Evolutionary conservation across 2,797 vertebrate species (phyloP), one percentile per base, ranked within the genome.

Genomic region (Poecilia wingei): DNA sequence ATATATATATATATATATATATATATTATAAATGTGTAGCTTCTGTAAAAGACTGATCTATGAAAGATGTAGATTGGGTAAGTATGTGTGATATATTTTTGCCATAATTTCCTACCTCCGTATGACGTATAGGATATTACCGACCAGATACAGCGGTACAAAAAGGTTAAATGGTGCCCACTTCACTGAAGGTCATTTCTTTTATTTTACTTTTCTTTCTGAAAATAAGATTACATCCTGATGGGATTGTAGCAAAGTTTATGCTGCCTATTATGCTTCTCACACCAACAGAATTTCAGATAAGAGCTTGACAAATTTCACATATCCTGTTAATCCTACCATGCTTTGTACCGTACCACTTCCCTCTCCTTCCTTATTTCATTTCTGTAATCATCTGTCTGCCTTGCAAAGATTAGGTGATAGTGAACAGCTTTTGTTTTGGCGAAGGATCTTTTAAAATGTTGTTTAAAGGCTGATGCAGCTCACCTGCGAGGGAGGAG

Each of bases 241-340:
- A 88, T 85, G 84, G 73, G 85, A 84, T 90, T 83, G 86, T 87
- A 79, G 75, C 86, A 86, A 88, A 80, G 82, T 89, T 91, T 79
- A 84, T 77, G 78, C 79, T 74, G 81, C 83, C 91, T 90, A 90
- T 94, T 92, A 93, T 94, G 95, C 88, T 75, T 57, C 77, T 83
- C 87, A 87, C 89, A 89, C 89, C 93, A 89, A 79, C 74, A 83
- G 91, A 94, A 93, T 94, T 95, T 92, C 86, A 90, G 95, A 95
- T 96, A 96, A 95, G 94, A 91, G 89, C 86, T 85, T 83, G 89
- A 94, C 93, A 94, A 94, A 95, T 95, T 95, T 94, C 92, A 85
- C 91, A 92, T 88, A 89, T 89, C 92, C 86, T 91, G 89, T 89
- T 94, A 94, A 95, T 96, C 95, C 93, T 91, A 90, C 90, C 90